Evolutionary conservation across 1,140 invertebrate genomes (phyloP).

Genomic region (Macrosteles quadrilineatus): DNA sequence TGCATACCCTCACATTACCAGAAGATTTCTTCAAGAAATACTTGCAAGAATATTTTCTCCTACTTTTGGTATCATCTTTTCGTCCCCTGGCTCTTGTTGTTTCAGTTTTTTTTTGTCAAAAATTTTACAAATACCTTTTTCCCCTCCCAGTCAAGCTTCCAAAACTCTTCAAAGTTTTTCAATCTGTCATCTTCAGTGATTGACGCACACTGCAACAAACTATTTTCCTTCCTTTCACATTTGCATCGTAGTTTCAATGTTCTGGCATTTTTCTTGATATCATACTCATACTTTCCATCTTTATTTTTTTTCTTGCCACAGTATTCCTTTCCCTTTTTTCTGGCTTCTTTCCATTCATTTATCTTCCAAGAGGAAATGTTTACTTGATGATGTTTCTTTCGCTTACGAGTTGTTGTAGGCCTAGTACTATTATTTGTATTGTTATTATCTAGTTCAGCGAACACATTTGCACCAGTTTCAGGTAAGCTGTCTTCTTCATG

Average conservation of each 20-base stretch:
- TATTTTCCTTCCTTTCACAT: constrained; percentile 23
- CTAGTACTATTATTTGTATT: too few species aligned
- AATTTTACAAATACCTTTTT: constrained; percentile 25
- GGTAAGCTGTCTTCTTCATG: not conserved
- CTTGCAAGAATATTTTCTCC: constrained; percentile 14
- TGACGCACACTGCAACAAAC: constrained; percentile 19
- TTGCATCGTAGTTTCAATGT: constrained; percentile 25
- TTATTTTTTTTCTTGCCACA: constrained; percentile 17
- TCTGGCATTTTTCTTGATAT: constrained; percentile 22
- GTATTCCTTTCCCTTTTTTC: constrained; percentile 24
- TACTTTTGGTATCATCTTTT: constrained; percentile 20
- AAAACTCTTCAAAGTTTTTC: constrained; percentile 26
- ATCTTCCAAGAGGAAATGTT: constrained; percentile 7
- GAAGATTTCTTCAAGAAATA: constrained; percentile 22
- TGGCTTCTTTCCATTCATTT: constrained; percentile 13
- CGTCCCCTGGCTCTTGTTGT: constrained; percentile 15
- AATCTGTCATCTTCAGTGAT: constrained; percentile 17
- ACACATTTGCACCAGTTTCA: not conserved
- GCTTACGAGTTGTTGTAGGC: not conserved
- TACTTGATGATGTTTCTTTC: constrained; percentile 27
- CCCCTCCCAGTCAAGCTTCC: constrained; percentile 23
- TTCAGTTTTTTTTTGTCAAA: constrained; percentile 10
- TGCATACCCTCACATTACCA: constrained; percentile 15
- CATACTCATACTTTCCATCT: constrained; percentile 8
- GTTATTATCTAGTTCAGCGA: too few species aligned